Conservation (phyloP, 2,888 invertebrate genomes). For the Brachyptera putata region DNA sequence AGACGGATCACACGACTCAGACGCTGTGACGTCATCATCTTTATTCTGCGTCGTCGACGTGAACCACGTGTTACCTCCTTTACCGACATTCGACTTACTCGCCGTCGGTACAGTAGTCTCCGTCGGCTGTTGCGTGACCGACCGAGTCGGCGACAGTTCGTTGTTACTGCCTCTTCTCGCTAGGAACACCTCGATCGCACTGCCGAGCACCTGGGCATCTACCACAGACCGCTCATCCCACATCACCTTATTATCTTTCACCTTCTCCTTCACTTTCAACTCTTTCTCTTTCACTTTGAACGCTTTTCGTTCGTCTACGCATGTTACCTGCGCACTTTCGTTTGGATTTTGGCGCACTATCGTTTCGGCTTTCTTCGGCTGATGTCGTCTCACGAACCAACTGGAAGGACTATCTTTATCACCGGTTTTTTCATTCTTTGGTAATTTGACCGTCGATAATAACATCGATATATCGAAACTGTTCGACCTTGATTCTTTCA, state of each 20-base stretch:
- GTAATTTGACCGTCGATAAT: conserved; percentile 45
- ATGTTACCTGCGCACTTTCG: conserved; percentile 22
- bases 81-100: conserved; percentile 40
- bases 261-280: conserved; percentile 40
- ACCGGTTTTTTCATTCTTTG: conserved; percentile 36
- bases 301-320: conserved; percentile 36
- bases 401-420: conserved; percentile 52
- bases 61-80: conserved; percentile 37
- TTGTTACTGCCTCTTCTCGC: conserved; percentile 53
- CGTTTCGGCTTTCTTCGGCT: conserved; percentile 58
- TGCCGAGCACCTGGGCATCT: conserved; percentile 75
- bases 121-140: conserved; percentile 16
- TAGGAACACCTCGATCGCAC: conserved; percentile 79
- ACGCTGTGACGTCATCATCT: conserved; percentile 59
- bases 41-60: conserved; percentile 46
- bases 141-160: conserved; percentile 35
- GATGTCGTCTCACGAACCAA: conserved; percentile 75
- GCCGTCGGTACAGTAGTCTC: conserved; percentile 32
- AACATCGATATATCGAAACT: conserved; percentile 79
- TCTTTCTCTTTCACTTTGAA: conserved; percentile 40
- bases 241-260: conserved; percentile 54
- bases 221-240: conserved; percentile 76
- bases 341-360: conserved; percentile 25
- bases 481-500: conserved; percentile 72
- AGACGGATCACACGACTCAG: conserved; percentile 72